These are phyloP conservation scores for Temnothorax longispinosus DNA, from an alignment of 1,140 invertebrate species.

Conservation along the genomic window DNA sequence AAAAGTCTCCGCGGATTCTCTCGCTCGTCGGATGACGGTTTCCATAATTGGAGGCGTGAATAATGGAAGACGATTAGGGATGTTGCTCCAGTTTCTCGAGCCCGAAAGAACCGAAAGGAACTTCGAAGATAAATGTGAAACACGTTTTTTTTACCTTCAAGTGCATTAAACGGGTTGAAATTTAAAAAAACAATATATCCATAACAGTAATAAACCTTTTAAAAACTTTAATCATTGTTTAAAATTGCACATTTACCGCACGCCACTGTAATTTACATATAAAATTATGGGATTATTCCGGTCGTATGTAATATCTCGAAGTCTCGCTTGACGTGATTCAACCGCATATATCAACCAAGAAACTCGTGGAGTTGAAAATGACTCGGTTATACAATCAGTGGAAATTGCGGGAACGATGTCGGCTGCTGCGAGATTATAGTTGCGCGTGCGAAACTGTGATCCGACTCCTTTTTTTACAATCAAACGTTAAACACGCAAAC, in stretches of 20 bases:
- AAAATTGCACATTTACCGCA: background rate
- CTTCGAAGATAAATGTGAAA: background rate
- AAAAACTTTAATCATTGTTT: background rate
- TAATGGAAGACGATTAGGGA: background rate
- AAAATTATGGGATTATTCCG: background rate
- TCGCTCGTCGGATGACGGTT: background rate
- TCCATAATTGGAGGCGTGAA: background rate
- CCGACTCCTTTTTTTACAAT: background rate
- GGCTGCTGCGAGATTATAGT: background rate
- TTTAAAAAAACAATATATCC: background rate
- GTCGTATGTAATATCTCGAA: background rate
- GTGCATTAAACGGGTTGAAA: background rate
- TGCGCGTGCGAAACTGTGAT: constrained; percentile 41
- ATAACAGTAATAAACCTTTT: background rate
- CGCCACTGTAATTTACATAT: background rate
- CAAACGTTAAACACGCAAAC: background rate
- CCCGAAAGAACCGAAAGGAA: background rate
- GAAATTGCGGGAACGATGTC: constrained; percentile 27
- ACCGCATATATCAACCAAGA: constrained; percentile 6
- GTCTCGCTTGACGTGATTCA: background rate
- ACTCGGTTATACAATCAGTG: constrained; percentile 31
- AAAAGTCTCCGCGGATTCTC: background rate
- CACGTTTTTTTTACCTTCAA: background rate
- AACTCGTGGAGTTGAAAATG: constrained; percentile 14
- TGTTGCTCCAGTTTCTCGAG: background rate